Evolutionary conservation across 2,113 vertebrate species (phyloP), one percentile per base, ranked within the genome.

Genomic region (Sylvia atricapilla): DNA sequence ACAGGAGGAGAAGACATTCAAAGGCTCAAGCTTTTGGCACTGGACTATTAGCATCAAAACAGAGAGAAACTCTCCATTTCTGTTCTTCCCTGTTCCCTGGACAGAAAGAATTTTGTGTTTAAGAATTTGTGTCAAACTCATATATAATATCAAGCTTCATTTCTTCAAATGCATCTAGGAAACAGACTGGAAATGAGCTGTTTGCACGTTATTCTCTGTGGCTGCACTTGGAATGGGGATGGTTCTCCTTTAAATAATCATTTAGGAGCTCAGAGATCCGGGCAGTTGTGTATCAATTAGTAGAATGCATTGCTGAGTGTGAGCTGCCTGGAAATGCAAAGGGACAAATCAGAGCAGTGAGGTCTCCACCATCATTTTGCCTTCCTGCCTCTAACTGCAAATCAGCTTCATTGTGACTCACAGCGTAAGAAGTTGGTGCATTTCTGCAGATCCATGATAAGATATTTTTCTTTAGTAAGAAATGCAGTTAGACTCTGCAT

Each of bases 381-480:
- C 81, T 93, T 63, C 66, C 64, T 89, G 68, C 55, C 41, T 85
- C 79, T 43, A 80, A 70, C 64, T 85, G 25, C 79, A 76, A 85
- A 94, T 83, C 67, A 23, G 74, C 93, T 81, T 72, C 92, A 28
- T 80, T 79, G 92, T 89, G 87, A 69, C 77, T 92, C 80, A 67
- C 27, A 21, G 76, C 6, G 24, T 63, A 47, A 91, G 94, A 85
- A 91, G 84, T 87, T 86, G 62, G 73, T 86, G 93, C 73, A 66
- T 95, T 96, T 97, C 96, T 96, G 93, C 75, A 94, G 96, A 93
- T 97, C 81, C 44, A 0, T 24, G 95, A 96, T 97, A 96, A 96
- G 94, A 95, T 92, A 91, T 93, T 93, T 95, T 93, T 90, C 74
- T 88, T 75, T 72, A 59, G 83, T 82, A 44, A 74, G 90, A 97